A percentile compares a stretch with the other conserved stretches of the same genome.
phyloP scores from a whole-genome alignment of 2,797 vertebrate genomes.

The Epinephelus awoara region DNA sequence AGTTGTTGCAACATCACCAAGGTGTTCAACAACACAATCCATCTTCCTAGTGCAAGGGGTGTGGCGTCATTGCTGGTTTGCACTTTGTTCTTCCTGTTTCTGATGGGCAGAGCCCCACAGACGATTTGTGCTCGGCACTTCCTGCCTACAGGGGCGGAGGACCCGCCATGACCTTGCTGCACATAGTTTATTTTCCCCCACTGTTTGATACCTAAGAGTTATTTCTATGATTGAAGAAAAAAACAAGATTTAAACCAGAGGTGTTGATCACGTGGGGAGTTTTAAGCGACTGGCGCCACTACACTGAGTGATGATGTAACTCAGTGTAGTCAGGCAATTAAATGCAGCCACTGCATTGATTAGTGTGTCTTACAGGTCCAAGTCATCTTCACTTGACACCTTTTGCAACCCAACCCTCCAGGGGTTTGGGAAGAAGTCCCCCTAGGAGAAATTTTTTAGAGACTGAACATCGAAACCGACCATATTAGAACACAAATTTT shows the following conservation, averaged over 20 bases:
- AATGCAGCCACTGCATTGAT: not conserved
- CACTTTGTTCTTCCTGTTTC: constrained; percentile 85
- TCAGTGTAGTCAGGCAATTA: not conserved
- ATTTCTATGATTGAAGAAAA: constrained; percentile 56
- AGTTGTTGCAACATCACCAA: constrained; percentile 36
- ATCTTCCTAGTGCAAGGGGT: constrained; percentile 72
- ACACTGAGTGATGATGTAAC: constrained; percentile 1
- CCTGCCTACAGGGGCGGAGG: constrained; percentile 77
- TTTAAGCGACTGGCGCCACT: not conserved
- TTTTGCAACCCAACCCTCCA: too few relatives aligned
- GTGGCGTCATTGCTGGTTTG: constrained; percentile 77
- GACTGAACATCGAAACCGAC: too few relatives aligned
- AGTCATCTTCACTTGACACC: not conserved
- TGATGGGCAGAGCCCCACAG: constrained; percentile 77
- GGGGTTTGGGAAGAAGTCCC: too few relatives aligned
- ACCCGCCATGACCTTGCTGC: constrained; percentile 74
- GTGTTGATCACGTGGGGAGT: not conserved
- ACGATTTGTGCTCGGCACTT: constrained; percentile 76
- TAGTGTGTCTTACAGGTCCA: not conserved
- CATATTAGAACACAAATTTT: too few relatives aligned
- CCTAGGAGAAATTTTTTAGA: too few relatives aligned
- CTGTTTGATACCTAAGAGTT: constrained; percentile 59
- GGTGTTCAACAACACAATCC: constrained; percentile 65
- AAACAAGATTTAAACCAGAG: not conserved
- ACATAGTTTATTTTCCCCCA: constrained; percentile 52